Evolutionary conservation across 2,888 invertebrate genomes (phyloP).

Genomic region (Tetranychus truncatus): DNA sequence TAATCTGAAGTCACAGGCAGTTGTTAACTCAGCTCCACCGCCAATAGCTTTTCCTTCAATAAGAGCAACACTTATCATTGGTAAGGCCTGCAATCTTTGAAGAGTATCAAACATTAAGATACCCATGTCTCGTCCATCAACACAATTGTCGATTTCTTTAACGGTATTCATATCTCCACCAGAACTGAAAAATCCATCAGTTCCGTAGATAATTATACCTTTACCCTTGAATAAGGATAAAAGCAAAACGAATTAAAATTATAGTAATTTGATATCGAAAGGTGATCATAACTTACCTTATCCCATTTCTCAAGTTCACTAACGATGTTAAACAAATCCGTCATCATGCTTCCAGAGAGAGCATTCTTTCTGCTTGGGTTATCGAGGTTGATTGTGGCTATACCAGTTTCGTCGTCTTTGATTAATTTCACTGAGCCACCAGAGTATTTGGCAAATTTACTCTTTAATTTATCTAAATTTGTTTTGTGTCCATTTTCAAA

Average conservation of each 20-base stretch:
- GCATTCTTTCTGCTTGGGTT: conserved; percentile 37
- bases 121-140: conserved; percentile 35
- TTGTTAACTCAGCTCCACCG: conserved; percentile 39
- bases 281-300: conserved; percentile 22
- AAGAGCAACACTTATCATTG: conserved; percentile 37
- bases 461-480: neutral
- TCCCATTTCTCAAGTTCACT: conserved; percentile 36
- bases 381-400: conserved; percentile 35
- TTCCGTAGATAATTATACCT: conserved; percentile 36
- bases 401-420: conserved; percentile 34
- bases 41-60: conserved; percentile 39
- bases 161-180: conserved; percentile 39
- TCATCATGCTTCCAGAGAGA: conserved; percentile 39
- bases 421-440: neutral
- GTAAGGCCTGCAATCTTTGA: conserved; percentile 34
- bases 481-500: neutral
- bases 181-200: conserved; percentile 38
- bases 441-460: neutral
- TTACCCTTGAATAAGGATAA: conserved; percentile 29
- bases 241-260: neutral
- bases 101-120: conserved; percentile 36
- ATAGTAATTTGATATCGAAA: neutral
- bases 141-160: conserved; percentile 30
- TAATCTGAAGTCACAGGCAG: conserved; percentile 38
- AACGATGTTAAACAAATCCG: conserved; percentile 35